A percentile compares a stretch with the other conserved stretches of the same genome.
phyloP scores from a whole-genome alignment of 2,113 vertebrate genomes.

The Perca fluviatilis region DNA sequence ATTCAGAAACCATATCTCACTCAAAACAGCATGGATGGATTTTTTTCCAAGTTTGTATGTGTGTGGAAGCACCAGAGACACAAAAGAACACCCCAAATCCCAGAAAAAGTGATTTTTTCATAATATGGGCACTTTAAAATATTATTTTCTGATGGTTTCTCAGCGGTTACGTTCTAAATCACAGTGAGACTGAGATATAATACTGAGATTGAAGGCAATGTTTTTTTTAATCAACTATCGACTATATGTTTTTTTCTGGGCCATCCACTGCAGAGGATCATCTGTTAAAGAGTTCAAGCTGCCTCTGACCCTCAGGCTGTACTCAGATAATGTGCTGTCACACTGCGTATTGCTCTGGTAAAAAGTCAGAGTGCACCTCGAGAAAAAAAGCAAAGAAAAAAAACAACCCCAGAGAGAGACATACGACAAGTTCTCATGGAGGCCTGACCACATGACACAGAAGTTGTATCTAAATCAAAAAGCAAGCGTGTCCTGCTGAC shows the following conservation, averaged over 20 bases:
- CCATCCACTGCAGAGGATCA: slow-evolving; percentile 11
- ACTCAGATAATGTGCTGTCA: slow-evolving; percentile 29
- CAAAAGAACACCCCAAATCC: too few species aligned
- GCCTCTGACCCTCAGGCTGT: slow-evolving; percentile 5
- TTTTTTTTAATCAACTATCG: neutral
- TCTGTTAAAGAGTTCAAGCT: slow-evolving; percentile 30
- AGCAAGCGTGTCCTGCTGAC: neutral
- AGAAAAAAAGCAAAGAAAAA: slow-evolving; percentile 2
- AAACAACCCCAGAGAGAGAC: neutral
- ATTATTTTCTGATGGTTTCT: too few species aligned
- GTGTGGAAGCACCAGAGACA: too few species aligned
- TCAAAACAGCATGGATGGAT: too few species aligned
- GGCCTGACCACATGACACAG: neutral
- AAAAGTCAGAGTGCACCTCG: slow-evolving; percentile 3
- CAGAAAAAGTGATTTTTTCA: too few species aligned
- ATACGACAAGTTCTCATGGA: neutral
- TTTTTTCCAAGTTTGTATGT: too few species aligned
- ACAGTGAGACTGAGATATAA: too few species aligned
- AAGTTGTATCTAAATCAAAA: slow-evolving; percentile 12
- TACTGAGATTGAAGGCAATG: neutral
- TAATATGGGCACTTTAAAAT: too few species aligned
- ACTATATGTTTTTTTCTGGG: neutral
- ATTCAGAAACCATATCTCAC: too few species aligned
- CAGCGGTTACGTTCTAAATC: too few species aligned
- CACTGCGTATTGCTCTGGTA: neutral